Percentiles rank a stretch among this genome's conserved stretches.
phyloP scores from a whole-genome alignment of 37 sponge, comb jelly and placozoan species.

The Cliona cf. orientalis region DNA sequence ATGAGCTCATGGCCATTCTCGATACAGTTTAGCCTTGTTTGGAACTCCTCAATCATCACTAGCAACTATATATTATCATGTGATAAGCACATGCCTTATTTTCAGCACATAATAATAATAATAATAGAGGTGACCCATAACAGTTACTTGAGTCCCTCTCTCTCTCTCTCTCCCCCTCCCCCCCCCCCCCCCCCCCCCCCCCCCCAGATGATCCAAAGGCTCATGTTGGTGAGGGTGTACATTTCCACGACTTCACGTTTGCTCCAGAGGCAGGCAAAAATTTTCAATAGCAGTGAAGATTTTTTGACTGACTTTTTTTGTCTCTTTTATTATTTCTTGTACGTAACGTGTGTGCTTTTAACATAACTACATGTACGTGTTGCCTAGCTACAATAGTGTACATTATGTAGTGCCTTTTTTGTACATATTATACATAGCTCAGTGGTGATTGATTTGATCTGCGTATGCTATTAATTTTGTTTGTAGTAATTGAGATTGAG shows the following conservation, averaged over 20 bases:
- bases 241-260: slow-evolving; percentile 80
- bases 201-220: slow-evolving; percentile 70
- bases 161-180: background rate
- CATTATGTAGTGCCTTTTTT: too few relatives aligned
- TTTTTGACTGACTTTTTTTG: background rate
- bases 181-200: background rate
- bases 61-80: too few relatives aligned
- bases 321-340: background rate
- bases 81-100: too few relatives aligned
- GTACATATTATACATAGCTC: too few relatives aligned
- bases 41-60: too few relatives aligned
- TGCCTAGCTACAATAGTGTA: background rate
- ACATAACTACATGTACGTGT: background rate
- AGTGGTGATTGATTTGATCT: too few relatives aligned
- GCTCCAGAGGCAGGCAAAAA: slow-evolving; percentile 61
- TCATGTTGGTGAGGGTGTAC: slow-evolving; percentile 73
- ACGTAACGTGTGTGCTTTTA: slow-evolving; percentile 24
- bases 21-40: too few relatives aligned
- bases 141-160: background rate
- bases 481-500: background rate
- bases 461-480: too few relatives aligned
- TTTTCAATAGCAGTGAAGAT: slow-evolving; percentile 24
- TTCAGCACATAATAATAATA: background rate
- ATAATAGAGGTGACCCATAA: background rate
- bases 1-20: too few relatives aligned